Conservation (phyloP, 2,797 vertebrate genomes). For the Gymnocypris eckloni region DNA sequence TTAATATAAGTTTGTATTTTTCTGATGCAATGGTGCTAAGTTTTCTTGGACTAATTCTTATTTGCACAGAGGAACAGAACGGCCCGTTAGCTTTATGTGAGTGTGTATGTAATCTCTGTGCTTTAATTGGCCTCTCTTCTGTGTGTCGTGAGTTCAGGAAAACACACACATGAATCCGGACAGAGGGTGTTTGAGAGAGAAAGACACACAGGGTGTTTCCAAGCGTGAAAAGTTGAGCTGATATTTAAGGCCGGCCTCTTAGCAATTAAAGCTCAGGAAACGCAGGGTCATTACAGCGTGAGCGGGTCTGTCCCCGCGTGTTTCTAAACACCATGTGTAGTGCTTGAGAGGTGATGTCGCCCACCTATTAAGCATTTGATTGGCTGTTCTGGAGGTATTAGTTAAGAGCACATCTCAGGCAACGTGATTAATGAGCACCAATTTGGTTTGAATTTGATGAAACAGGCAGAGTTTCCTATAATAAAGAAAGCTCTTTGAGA, state of each 20-base stretch:
- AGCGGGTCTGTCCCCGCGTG: neutral
- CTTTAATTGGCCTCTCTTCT: slow-evolving; percentile 79
- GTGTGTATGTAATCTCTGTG: slow-evolving; percentile 73
- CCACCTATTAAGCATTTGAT: slow-evolving; percentile 53
- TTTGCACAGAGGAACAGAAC: neutral
- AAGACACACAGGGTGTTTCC: slow-evolving; percentile 67
- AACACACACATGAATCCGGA: slow-evolving; percentile 68
- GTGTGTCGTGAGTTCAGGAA: slow-evolving; percentile 74
- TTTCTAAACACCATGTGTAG: neutral
- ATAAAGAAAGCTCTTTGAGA: neutral
- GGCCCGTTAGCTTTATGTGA: slow-evolving; percentile 17
- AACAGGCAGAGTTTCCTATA: neutral
- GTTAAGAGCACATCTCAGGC: slow-evolving; percentile 37
- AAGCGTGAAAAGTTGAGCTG: slow-evolving; percentile 75
- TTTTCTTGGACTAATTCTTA: neutral
- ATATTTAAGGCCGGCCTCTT: slow-evolving; percentile 65
- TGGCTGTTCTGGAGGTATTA: slow-evolving; percentile 37
- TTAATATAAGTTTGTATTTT: slow-evolving; percentile 19
- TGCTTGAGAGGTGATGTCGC: slow-evolving; percentile 44
- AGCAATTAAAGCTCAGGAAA: slow-evolving; percentile 62
- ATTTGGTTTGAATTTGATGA: slow-evolving; percentile 15
- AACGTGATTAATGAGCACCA: slow-evolving; percentile 55
- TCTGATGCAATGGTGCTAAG: slow-evolving; percentile 21
- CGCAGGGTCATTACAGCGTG: slow-evolving; percentile 33
- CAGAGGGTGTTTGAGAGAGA: slow-evolving; percentile 66